A percentile compares a stretch with the other conserved stretches of the same genome.
Conservation (phyloP, 1,140 invertebrate genomes). For the Batillaria attramentaria region DNA sequence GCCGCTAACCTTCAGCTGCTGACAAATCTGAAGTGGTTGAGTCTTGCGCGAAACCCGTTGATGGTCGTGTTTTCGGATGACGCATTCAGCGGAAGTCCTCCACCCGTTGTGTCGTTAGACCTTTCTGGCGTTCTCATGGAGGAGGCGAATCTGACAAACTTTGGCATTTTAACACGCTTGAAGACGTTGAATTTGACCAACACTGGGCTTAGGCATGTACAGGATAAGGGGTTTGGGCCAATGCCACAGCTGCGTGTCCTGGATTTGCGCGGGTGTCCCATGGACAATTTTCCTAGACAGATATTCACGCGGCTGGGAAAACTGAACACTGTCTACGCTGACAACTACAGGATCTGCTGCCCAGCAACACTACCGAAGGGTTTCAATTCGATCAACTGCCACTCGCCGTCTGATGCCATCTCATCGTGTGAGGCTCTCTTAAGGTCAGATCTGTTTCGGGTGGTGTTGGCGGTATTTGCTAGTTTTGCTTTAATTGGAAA, state of each 20-base stretch:
- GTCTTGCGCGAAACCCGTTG: not conserved
- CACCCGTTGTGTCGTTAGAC: not conserved
- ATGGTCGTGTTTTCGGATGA: too few species aligned
- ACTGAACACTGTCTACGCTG: not conserved
- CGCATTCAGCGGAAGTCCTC: too few species aligned
- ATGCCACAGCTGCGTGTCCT: not conserved
- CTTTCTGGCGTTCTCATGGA: not conserved
- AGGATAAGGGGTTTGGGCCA: too few species aligned
- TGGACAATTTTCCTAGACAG: not conserved
- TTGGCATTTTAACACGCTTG: not conserved
- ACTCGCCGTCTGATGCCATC: not conserved
- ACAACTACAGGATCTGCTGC: conserved; percentile 11
- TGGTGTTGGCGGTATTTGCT: not conserved
- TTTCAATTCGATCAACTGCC: not conserved
- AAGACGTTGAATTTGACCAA: not conserved
- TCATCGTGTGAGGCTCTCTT: conserved; percentile 11
- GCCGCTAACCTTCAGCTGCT: not conserved
- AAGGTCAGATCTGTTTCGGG: not conserved
- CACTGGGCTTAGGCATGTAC: not conserved
- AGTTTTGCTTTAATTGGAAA: not conserved
- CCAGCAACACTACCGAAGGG: not conserved
- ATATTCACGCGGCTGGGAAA: not conserved
- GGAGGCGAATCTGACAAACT: not conserved
- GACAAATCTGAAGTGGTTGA: not conserved
- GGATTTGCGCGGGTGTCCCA: not conserved